A percentile compares a stretch with the other conserved stretches of the same genome.
Evolutionary conservation across 2,797 vertebrate genomes (phyloP).

Genomic region (Clamator glandarius): DNA sequence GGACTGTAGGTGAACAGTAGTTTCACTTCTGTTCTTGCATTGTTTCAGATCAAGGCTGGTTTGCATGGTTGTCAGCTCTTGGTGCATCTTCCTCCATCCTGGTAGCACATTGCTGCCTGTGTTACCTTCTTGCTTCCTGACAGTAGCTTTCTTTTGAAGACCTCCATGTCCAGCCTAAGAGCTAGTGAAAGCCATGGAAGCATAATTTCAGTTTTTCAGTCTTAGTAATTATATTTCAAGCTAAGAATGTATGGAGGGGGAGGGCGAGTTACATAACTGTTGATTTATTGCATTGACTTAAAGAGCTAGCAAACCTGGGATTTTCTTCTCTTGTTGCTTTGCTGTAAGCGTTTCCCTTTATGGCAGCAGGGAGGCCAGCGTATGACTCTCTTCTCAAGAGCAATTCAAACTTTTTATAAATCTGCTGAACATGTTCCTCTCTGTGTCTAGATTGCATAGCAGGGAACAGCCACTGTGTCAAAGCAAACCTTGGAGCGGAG

Average conservation of each 20-base stretch:
- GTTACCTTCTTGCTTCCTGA: background rate
- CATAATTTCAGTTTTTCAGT: constrained; percentile 28
- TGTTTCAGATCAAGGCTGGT: rapidly evolving
- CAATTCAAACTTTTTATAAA: background rate
- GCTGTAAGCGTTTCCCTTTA: constrained; percentile 20
- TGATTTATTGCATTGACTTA: constrained; percentile 38
- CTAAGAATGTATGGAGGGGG: constrained; percentile 17
- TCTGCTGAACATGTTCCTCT: background rate
- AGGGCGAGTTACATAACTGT: background rate
- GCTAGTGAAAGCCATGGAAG: constrained; percentile 47
- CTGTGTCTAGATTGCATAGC: rapidly evolving
- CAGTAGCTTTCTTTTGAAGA: background rate
- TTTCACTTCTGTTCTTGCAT: background rate
- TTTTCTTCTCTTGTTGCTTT: background rate
- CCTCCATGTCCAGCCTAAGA: background rate
- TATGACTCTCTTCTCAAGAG: background rate
- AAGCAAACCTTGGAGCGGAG: rapidly evolving
- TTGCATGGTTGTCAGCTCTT: background rate
- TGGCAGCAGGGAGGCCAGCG: background rate
- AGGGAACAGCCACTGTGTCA: rapidly evolving
- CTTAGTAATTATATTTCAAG: constrained; percentile 57
- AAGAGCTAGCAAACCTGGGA: constrained; percentile 36
- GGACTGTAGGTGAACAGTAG: background rate
- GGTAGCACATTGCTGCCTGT: background rate
- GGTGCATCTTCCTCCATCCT: background rate